Evolutionary conservation across 1,140 invertebrate genomes (phyloP), one percentile per base, ranked within the genome.

Genomic region (Atopsyche davidsoni): DNA sequence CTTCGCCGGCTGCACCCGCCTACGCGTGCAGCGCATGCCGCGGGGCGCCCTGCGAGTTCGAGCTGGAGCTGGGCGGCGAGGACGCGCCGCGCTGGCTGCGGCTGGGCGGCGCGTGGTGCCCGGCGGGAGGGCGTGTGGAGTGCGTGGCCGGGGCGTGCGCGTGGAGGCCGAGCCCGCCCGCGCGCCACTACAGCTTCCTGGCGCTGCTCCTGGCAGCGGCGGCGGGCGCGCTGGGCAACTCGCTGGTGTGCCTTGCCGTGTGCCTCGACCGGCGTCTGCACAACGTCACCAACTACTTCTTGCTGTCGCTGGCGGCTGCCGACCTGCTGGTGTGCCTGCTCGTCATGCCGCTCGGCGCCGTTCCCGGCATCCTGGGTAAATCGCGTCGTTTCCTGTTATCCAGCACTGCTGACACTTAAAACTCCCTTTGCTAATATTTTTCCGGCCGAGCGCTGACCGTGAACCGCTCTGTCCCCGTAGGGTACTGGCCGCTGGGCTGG

Each of bases 241-340:
- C 92, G 48, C 75, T 96, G 18, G 93, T 97, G 24, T 93, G 92
- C 67, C 72, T 94, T 55, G 92, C 92, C 0, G 83, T 97, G 19
- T 84, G 84, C 49, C 68, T 89, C 40, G 90, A 95, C 70, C 79
- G 83, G 42, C 76, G 82, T 58, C 78, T 97, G 55, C 87, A 96
- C 64, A 94, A 93, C 60, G 87, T 95, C 17, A 96, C 93, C 35
- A 96, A 97, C 72, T 92, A 94, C 67, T 94, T 97, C 68, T 80
- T 97, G 42, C 74, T 96, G 43, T 96, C 92, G 24, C 69, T 97
- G 64, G 92, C 94, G 9, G 83, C 96, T 34, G 92, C 93, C 22
- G 94, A 97, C 73, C 76, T 97, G 14, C 75, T 97, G 32, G 92
- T 97, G 60, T 89, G 86, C 59, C 68, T 92, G 34, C 85, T 92